Percentiles rank a stretch among this genome's conserved stretches.
Evolutionary conservation across 2,888 invertebrate genomes (phyloP).

Genomic region (Holacanthella duospinosa): DNA sequence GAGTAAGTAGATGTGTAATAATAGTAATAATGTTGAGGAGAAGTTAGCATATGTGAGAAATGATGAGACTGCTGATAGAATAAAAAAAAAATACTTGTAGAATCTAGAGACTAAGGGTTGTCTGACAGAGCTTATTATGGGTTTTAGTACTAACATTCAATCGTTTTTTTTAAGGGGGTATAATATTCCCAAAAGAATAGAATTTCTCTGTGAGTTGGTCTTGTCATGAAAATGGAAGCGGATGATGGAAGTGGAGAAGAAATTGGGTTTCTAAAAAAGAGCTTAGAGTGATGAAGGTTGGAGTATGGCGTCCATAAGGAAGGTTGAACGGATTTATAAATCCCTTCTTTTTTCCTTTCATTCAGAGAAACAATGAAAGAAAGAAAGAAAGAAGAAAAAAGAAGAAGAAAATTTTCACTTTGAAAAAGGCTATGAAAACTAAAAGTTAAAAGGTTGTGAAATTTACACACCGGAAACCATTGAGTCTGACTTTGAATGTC

Average conservation of each 20-base stretch:
- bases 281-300: neutral
- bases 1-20: too few relatives aligned
- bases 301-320: neutral
- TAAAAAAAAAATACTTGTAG: too few relatives aligned
- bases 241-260: neutral
- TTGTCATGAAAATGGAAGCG: neutral
- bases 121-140: too few relatives aligned
- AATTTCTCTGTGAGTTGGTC: neutral
- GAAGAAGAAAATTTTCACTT: neutral
- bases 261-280: slow-evolving; percentile 1
- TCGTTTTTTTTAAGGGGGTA: neutral
- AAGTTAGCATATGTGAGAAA: too few relatives aligned
- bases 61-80: too few relatives aligned
- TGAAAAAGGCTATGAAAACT: neutral
- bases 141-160: neutral
- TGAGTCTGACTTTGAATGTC: too few relatives aligned
- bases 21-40: too few relatives aligned
- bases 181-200: neutral
- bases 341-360: neutral
- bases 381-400: too few relatives aligned
- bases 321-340: neutral
- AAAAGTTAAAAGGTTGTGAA: neutral
- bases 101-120: too few relatives aligned
- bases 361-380: too few relatives aligned
- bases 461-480: too few relatives aligned